Base-by-base conservation (phyloP, 2,888 invertebrate genomes). In the Macrosoma leucophasiata region DNA sequence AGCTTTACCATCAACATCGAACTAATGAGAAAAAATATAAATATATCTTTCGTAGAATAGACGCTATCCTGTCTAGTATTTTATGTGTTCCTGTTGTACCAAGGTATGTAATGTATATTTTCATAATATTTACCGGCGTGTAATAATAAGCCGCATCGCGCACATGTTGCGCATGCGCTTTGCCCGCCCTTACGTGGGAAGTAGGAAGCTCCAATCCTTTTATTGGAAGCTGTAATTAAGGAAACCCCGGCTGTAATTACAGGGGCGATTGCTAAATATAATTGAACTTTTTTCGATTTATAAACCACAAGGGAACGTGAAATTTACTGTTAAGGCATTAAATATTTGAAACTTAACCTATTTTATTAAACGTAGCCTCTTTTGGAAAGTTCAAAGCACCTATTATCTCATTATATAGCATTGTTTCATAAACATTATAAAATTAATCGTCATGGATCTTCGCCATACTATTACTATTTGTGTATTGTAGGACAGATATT, bases 241-340 rank as follows among this genome's bases (percentile, higher is more conserved):
- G 72, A 81, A 81, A 69, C 74, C 72, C 69, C 62, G 62, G 59
- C 65, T 64, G 69, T 81, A 79, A 82, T 82, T 81, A 77, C 81
- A 74, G 81, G 81, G 82, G 81, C 55, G 76, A 70, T 75, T 71
- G 79, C 82, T 82, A 79, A 81, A 84, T 78, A 79, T 84, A 82
- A 81, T 82, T 74, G 55, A 70, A 74, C 70, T 70, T 73, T 53
- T 69, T 66, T 60, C 66, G 68, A 71, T 72, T 60, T 57, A 61
- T 62, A 58, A 58, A 55, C 54, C 59, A 54, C 45, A 2, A 19
- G 18, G 25, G 11, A 32, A 25, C 2, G 2, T 3, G 13, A 2
- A 7, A n/a, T n/a, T n/a, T n/a, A n/a, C n/a, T n/a, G n/a, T n/a
- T n/a, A n/a, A n/a, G n/a, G n/a, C n/a, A n/a, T n/a, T n/a, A n/a